Percentiles rank a stretch among this genome's conserved stretches.
Evolutionary conservation across 2,113 vertebrate species (phyloP).

Genomic region (Corythornis vintsioides): DNA sequence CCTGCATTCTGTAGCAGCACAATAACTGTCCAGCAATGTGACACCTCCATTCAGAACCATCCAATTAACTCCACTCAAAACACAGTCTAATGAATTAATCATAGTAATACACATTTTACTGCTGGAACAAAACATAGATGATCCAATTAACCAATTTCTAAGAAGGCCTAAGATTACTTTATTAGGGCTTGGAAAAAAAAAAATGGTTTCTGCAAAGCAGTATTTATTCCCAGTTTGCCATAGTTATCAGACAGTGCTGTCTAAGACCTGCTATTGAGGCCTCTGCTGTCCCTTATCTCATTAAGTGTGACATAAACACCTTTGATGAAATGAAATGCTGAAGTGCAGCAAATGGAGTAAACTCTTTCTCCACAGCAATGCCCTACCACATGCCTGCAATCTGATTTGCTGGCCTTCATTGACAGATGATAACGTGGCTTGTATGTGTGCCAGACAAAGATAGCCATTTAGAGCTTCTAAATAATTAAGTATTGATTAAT

Average conservation of each 20-base stretch:
- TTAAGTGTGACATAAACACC: constrained; percentile 70
- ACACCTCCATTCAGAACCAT: constrained; percentile 22
- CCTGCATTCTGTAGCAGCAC: not conserved
- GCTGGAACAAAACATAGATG: not conserved
- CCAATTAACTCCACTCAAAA: constrained; percentile 44
- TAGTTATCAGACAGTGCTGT: constrained; percentile 50
- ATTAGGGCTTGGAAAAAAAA: constrained; percentile 2
- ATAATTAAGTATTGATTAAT: constrained; percentile 81
- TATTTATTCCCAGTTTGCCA: constrained; percentile 56
- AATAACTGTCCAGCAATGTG: not conserved
- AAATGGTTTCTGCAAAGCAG: constrained; percentile 34
- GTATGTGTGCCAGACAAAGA: constrained; percentile 46
- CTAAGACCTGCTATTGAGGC: constrained; percentile 26
- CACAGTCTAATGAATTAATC: constrained; percentile 28
- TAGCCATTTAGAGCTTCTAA: constrained; percentile 74
- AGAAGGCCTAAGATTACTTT: constrained; percentile 35
- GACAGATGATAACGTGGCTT: constrained; percentile 64
- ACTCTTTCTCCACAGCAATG: constrained; percentile 31
- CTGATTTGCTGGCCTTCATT: constrained; percentile 69
- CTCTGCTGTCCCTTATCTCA: constrained; percentile 62
- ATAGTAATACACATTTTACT: constrained; percentile 6
- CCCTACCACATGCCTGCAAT: constrained; percentile 42
- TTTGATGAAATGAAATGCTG: constrained; percentile 73
- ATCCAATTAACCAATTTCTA: constrained; percentile 43
- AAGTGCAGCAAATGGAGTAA: constrained; percentile 50